A percentile compares a stretch with the other conserved stretches of the same genome.
These are phyloP conservation scores for Pyrgus malvae DNA, from an alignment of 2,888 invertebrate species.

Conservation along the genomic window DNA sequence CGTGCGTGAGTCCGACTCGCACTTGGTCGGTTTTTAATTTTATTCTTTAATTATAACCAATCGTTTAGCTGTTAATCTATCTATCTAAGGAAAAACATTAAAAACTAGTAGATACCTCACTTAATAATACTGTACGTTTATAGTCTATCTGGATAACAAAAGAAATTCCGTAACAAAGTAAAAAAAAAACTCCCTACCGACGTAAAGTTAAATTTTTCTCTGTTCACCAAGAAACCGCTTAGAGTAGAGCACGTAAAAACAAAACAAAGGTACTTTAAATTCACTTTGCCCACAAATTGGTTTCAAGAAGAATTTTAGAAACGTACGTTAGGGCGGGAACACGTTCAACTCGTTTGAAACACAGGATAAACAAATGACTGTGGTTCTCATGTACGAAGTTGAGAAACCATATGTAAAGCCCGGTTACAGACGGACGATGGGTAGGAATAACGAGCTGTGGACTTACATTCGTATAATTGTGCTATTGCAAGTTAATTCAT, in stretches of 20 bases:
- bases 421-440: background rate
- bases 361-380: slow-evolving; percentile 61
- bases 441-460: background rate
- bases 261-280: slow-evolving; percentile 23
- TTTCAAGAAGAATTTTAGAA: slow-evolving; percentile 57
- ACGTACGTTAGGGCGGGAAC: slow-evolving; percentile 51
- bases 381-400: slow-evolving; percentile 61
- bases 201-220: too few species aligned
- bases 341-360: slow-evolving; percentile 56
- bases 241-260: background rate
- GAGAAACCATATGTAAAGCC: slow-evolving; percentile 41
- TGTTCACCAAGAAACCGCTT: too few species aligned
- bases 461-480: background rate
- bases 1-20: too few species aligned
- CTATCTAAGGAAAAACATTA: too few species aligned
- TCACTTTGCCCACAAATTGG: slow-evolving; percentile 40
- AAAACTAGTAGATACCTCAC: too few species aligned
- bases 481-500: background rate
- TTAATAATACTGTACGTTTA: too few species aligned
- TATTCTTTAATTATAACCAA: too few species aligned
- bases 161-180: too few species aligned
- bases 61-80: too few species aligned
- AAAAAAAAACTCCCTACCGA: too few species aligned
- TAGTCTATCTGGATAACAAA: too few species aligned
- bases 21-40: too few species aligned